These are phyloP conservation scores for Sebastes dallii DNA, from an alignment of 2,797 vertebrate genomes.

Conservation along the genomic window DNA sequence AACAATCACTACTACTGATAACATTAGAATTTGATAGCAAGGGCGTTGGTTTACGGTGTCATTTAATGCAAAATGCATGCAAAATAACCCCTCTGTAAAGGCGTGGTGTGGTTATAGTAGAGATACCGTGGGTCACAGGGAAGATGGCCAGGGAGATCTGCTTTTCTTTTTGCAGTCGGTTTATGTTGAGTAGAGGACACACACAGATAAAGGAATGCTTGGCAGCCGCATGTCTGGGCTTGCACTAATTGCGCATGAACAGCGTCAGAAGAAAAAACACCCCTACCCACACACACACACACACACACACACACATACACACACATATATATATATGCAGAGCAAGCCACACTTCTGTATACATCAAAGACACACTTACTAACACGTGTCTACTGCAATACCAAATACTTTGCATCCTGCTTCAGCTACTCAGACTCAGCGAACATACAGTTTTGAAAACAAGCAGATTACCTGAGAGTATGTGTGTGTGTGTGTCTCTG, in stretches of 20 bases:
- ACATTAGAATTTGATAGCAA: constrained; percentile 1
- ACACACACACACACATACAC: background rate
- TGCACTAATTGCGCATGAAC: constrained; percentile 53
- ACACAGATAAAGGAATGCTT: constrained; percentile 65
- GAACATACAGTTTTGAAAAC: constrained; percentile 15
- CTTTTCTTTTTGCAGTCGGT: background rate
- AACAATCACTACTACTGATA: background rate
- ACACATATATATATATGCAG: background rate
- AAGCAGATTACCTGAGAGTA: background rate
- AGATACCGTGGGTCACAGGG: background rate
- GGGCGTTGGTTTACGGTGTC: background rate
- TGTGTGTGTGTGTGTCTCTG: background rate
- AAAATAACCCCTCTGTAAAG: background rate
- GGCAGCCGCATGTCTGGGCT: constrained; percentile 68
- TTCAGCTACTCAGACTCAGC: background rate
- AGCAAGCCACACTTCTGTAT: constrained; percentile 23
- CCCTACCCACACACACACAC: background rate
- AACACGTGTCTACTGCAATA: constrained; percentile 30
- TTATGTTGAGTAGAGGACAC: background rate
- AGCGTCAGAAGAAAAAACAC: constrained; percentile 32
- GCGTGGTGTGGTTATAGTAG: background rate
- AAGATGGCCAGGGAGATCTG: background rate
- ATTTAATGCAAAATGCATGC: constrained; percentile 42
- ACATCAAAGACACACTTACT: constrained; percentile 50
- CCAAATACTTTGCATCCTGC: constrained; percentile 53